phyloP scores from a whole-genome alignment of 2,797 vertebrate genomes.

The Trichosurus vulpecula region DNA sequence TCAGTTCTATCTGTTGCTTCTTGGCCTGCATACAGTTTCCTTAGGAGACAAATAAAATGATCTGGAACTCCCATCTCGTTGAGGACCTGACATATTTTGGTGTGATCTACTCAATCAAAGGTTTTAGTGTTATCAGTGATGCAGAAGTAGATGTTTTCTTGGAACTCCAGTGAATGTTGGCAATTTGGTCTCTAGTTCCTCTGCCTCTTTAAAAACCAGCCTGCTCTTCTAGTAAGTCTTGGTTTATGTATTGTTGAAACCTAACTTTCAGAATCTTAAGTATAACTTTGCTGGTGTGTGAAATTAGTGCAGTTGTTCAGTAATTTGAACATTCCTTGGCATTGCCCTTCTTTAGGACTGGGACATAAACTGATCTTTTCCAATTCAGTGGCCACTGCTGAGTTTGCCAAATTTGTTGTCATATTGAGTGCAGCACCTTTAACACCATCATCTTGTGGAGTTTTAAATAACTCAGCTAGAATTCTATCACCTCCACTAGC shows the following conservation, averaged over 20 bases:
- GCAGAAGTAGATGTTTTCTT: not conserved
- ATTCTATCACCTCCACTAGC: not conserved
- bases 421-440: not conserved
- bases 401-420: not conserved
- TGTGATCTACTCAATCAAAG: not conserved
- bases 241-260: not conserved
- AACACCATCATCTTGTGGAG: not conserved
- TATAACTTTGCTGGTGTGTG: not conserved
- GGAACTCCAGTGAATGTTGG: not conserved
- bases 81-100: not conserved
- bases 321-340: not conserved
- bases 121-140: not conserved
- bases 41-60: not conserved
- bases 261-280: not conserved
- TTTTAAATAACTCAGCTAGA: not conserved
- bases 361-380: not conserved
- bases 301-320: not conserved
- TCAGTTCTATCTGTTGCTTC: not conserved
- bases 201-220: not conserved
- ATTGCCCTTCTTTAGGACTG: not conserved
- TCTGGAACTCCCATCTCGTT: not conserved
- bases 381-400: not conserved
- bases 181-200: not conserved
- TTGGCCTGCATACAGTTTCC: not conserved
- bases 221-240: not conserved